phyloP scores from a whole-genome alignment of 2,113 vertebrate species.

The Smithornis capensis region DNA sequence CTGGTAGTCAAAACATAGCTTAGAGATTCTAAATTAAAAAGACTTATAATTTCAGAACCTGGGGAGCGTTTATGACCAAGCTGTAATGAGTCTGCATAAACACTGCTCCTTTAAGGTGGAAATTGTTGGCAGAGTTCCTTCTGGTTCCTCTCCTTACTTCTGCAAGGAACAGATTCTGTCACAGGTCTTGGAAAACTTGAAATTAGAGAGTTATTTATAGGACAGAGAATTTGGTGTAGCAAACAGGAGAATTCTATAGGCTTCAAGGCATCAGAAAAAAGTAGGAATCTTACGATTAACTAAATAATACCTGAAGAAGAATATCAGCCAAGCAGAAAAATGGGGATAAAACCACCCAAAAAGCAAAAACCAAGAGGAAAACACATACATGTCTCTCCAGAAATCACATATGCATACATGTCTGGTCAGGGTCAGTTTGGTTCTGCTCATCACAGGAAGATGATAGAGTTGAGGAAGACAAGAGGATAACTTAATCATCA shows the following conservation, averaged over 20 bases:
- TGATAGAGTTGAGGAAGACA: not conserved
- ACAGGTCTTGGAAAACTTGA: not conserved
- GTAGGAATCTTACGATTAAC: not conserved
- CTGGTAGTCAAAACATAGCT: not conserved
- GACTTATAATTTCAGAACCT: not conserved
- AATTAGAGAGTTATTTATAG: not conserved
- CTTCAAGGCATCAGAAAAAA: not conserved
- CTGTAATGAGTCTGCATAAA: not conserved
- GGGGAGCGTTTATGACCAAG: not conserved
- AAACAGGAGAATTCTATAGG: not conserved
- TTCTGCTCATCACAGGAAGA: not conserved
- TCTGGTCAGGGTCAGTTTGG: not conserved
- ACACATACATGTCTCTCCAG: not conserved
- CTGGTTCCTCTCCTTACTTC: not conserved
- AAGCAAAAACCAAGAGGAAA: not conserved
- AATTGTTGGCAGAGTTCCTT: not conserved
- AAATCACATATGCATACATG: not conserved
- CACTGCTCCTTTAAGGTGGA: not conserved
- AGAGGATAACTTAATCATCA: not conserved
- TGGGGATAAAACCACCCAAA: too few relatives aligned
- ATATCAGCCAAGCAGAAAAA: not conserved
- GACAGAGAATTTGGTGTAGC: not conserved
- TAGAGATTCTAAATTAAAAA: not conserved
- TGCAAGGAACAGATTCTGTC: not conserved
- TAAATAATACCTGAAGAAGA: not conserved